Percentiles rank a stretch among this genome's conserved stretches.
Evolutionary conservation across 1,140 invertebrate genomes (phyloP).

Genomic region (Maniola jurtina): DNA sequence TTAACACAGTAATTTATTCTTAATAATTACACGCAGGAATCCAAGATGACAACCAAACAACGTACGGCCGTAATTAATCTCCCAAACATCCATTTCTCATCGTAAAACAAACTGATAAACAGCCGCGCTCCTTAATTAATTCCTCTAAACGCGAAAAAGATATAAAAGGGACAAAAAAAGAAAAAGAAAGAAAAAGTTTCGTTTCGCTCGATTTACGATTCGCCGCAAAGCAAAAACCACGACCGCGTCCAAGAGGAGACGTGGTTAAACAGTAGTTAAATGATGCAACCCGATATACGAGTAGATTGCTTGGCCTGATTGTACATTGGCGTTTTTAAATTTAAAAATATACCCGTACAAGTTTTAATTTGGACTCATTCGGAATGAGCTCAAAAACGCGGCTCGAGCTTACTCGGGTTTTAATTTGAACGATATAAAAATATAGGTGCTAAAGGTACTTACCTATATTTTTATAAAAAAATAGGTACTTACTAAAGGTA

Average conservation of each 20-base stretch:
- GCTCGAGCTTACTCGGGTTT: not conserved
- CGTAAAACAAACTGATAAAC: conserved; percentile 32
- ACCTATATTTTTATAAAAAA: too few species aligned
- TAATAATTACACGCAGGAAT: not conserved
- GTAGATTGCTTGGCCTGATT: conserved; percentile 43
- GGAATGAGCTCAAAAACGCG: not conserved
- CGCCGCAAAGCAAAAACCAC: conserved; percentile 39
- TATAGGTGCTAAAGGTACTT: too few species aligned
- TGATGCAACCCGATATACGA: conserved; percentile 52
- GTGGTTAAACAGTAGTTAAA: conserved; percentile 60
- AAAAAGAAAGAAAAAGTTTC: conserved; percentile 42
- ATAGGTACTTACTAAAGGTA: too few species aligned
- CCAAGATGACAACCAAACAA: conserved; percentile 3
- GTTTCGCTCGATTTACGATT: conserved; percentile 59
- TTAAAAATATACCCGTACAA: not conserved
- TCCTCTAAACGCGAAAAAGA: conserved; percentile 40
- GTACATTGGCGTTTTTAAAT: conserved; percentile 33
- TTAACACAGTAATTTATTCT: not conserved
- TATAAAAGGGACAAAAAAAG: conserved; percentile 36
- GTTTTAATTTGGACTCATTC: conserved; percentile 6
- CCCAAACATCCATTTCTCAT: conserved; percentile 12
- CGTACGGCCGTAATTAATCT: conserved; percentile 16
- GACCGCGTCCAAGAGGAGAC: conserved; percentile 40
- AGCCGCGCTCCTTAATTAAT: conserved; percentile 46
- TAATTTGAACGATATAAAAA: not conserved